Base-by-base conservation (phyloP, 2,113 vertebrate genomes). In the Lagopus leucura region DNA sequence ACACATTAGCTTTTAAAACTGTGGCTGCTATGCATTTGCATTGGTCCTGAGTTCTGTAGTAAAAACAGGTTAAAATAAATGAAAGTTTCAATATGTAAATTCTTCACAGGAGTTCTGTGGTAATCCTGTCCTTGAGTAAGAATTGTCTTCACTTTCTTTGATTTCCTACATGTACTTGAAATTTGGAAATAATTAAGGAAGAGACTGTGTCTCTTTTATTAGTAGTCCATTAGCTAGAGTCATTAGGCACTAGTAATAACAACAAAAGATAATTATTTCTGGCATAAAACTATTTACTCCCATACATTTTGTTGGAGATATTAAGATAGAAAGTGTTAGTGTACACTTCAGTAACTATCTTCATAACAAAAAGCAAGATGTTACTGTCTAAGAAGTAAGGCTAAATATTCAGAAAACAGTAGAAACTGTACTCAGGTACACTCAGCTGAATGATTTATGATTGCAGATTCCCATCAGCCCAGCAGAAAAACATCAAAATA, bases 401-500 rank as follows among this genome's bases (percentile, higher is more conserved):
- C 85, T 96, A 95, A 95, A 57, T 60, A 95, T 70, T 82, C 72
- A 95, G 89, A 93, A 96, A 97, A 94, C 77, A 96, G 90, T 88
- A 97, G 92, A 97, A 97, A 96, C 92, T 97, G 82, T 88, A 94
- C 79, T 74, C 74, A 95, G 73, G 65, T 43, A 95, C 78, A 98
- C 97, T 96, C 82, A 96, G 87, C 79, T 93, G 90, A 97, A 93
- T 98, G 95, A 97, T 96, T 93, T 94, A 42, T 95, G 96, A 94
- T 96, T 97, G 84, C 93, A 95, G 89, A 83, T 97, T 97, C 95
- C 95, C 43, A 95, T 94, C 93, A 92, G 67, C 94, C 87, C 92
- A 94, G 93, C 88, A 96, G 95, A 98, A 96, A 97, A 93, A 86
- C 76, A 86, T 94, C 69, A 97, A 96, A 98, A 97, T 97, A 97